Percentiles rank a stretch among this genome's conserved stretches.
phyloP scores from a whole-genome alignment of 1,140 invertebrate species.

The Druon quercuslanigerum region DNA sequence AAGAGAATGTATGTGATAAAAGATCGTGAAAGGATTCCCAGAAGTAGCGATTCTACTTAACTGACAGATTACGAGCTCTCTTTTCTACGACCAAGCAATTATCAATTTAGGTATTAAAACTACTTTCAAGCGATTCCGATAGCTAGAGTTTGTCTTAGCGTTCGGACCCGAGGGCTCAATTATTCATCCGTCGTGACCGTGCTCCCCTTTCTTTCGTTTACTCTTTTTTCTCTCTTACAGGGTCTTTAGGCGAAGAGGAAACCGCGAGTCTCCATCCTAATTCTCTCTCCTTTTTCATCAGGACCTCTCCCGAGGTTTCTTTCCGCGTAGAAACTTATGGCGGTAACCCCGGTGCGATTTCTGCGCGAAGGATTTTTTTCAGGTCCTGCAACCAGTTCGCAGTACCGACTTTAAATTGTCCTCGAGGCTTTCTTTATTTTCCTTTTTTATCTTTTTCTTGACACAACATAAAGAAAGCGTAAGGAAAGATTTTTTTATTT shows the following conservation, averaged over 20 bases:
- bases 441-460: neutral
- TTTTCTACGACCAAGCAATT: slow-evolving; percentile 37
- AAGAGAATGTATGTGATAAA: neutral
- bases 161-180: slow-evolving; percentile 51
- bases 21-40: slow-evolving; percentile 12
- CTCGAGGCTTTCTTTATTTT: slow-evolving; percentile 14
- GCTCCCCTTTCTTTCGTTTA: slow-evolving; percentile 42
- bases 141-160: slow-evolving; percentile 47
- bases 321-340: slow-evolving; percentile 30
- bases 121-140: slow-evolving; percentile 40
- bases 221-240: slow-evolving; percentile 42
- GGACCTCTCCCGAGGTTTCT: slow-evolving; percentile 40
- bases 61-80: slow-evolving; percentile 7
- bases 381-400: slow-evolving; percentile 27
- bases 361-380: slow-evolving; percentile 40
- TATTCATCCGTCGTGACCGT: slow-evolving; percentile 51
- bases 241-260: slow-evolving; percentile 44
- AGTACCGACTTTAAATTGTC: slow-evolving; percentile 23
- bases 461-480: neutral
- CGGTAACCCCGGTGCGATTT: slow-evolving; percentile 41
- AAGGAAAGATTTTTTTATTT: too few species aligned
- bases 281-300: neutral
- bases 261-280: slow-evolving; percentile 38
- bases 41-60: slow-evolving; percentile 22
- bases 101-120: slow-evolving; percentile 54